Evolutionary conservation across 2,797 vertebrate genomes (phyloP).

Genomic region (Periophthalmus magnuspinnatus): DNA sequence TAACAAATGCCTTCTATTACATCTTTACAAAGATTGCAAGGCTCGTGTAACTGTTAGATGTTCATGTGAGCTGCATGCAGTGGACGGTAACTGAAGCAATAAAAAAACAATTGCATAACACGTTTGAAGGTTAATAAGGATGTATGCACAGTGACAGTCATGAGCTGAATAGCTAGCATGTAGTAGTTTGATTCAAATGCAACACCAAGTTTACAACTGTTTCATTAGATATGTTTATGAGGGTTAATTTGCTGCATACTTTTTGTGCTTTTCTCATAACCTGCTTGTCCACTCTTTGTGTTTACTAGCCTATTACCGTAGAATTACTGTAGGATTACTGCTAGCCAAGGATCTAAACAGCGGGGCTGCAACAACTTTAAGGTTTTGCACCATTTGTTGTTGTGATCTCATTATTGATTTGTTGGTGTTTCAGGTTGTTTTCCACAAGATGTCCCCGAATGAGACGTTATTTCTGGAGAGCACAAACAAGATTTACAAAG

Average conservation of each 20-base stretch:
- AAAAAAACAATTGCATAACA: neutral
- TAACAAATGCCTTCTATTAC: neutral
- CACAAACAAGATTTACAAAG: slow-evolving; percentile 99
- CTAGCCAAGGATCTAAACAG: neutral
- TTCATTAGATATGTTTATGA: no score
- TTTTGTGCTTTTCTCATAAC: neutral
- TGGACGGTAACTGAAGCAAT: neutral
- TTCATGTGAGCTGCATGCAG: slow-evolving; percentile 36
- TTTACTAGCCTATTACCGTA: neutral
- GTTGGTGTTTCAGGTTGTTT: slow-evolving; percentile 87
- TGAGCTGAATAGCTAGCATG: neutral
- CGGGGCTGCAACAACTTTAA: neutral
- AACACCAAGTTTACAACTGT: neutral
- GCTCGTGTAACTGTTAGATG: slow-evolving; percentile 28
- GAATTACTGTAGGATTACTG: neutral
- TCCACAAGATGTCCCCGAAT: slow-evolving; percentile 99
- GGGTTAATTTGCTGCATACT: neutral
- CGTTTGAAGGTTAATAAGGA: neutral
- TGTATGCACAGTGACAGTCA: neutral
- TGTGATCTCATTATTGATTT: no score
- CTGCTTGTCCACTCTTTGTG: neutral
- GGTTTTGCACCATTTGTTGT: neutral
- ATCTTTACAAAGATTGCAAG: neutral
- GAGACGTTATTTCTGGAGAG: slow-evolving; percentile 98
- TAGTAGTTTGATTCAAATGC: neutral